Conservation (phyloP, 2,113 vertebrate species). For the Psammodynastes pulverulentus region DNA sequence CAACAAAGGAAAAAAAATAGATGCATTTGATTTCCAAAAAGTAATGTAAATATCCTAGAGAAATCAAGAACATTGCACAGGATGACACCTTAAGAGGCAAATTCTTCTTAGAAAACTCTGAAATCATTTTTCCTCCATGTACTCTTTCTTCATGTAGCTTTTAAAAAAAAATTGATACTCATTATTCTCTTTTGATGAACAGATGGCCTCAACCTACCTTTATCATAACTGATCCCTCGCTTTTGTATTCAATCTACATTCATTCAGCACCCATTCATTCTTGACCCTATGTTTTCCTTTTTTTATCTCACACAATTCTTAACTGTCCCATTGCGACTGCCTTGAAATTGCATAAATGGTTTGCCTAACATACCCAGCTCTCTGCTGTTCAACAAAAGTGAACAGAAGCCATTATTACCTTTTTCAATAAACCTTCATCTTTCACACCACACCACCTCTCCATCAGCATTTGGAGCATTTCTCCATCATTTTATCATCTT, state of each 20-base stretch:
- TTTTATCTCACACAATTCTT: not conserved
- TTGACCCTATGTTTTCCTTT: not conserved
- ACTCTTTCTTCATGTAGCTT: not conserved
- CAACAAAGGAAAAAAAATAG: conserved; percentile 32
- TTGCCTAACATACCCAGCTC: not conserved
- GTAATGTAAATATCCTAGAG: conserved; percentile 46
- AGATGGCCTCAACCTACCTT: not conserved
- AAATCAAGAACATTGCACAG: conserved; percentile 56
- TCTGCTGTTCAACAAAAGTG: not conserved
- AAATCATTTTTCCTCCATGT: conserved; percentile 24
- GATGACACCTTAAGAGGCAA: conserved; percentile 51
- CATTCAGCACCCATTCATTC: not conserved
- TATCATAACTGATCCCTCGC: not conserved
- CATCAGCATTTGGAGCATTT: not conserved
- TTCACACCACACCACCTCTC: not conserved
- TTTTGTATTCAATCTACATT: not conserved
- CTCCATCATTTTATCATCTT: not conserved
- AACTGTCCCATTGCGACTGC: not conserved
- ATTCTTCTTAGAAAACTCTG: conserved; percentile 41
- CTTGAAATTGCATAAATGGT: not conserved
- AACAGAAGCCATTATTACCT: not conserved
- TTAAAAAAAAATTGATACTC: not conserved
- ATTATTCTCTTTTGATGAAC: not conserved
- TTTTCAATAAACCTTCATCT: not conserved
- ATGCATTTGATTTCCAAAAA: conserved; percentile 33